These are phyloP conservation scores for Helicorthomorpha holstii DNA, from an alignment of 1,140 invertebrate species.

Conservation along the genomic window DNA sequence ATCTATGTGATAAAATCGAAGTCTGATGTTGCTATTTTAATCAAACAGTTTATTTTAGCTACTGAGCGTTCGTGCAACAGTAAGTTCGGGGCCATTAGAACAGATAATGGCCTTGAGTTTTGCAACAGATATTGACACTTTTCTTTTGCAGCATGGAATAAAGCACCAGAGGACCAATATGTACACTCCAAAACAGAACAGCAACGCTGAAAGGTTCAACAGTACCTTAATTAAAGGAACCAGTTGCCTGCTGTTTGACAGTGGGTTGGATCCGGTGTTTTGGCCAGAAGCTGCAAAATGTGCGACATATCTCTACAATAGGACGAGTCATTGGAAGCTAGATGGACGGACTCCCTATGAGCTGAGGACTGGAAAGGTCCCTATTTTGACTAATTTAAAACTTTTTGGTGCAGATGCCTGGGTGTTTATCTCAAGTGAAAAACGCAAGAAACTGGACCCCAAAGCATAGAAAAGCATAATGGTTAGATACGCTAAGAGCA, in stretches of 20 bases:
- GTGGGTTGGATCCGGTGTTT: conserved; percentile 19
- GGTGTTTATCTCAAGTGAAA: neutral
- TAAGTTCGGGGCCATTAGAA: neutral
- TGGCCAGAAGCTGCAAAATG: conserved; percentile 31
- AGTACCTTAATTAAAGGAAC: conserved; percentile 19
- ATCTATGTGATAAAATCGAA: neutral
- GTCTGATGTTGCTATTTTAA: neutral
- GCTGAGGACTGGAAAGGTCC: conserved; percentile 11
- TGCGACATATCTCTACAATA: conserved; percentile 25
- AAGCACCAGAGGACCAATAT: conserved; percentile 27
- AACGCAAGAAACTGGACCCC: neutral
- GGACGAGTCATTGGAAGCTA: conserved; percentile 9
- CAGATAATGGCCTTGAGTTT: conserved; percentile 7
- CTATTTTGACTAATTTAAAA: neutral
- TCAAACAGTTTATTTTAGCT: neutral
- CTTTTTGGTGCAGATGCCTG: conserved; percentile 3
- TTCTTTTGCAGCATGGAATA: conserved; percentile 21
- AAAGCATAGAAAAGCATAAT: neutral
- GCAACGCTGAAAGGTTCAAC: conserved; percentile 29
- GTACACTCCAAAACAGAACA: conserved; percentile 32
- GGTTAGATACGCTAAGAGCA: neutral
- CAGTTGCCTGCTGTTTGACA: conserved; percentile 21
- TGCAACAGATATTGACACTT: conserved; percentile 6
- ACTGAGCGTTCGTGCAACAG: too few relatives aligned
- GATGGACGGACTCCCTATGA: conserved; percentile 15